phyloP scores from a whole-genome alignment of 2,113 vertebrate species.

The Piaya cayana region DNA sequence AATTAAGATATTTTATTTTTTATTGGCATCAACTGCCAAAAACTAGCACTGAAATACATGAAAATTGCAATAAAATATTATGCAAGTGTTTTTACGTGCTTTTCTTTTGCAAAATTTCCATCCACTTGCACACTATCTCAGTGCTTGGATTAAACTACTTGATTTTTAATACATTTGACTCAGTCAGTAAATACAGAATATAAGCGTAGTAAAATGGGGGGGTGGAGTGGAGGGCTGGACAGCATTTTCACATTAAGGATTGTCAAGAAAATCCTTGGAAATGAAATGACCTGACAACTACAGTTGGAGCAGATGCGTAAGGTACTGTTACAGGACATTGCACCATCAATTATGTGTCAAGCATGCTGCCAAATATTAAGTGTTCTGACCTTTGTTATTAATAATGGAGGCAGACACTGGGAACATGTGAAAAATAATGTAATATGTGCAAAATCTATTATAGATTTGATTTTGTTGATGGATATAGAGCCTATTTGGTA shows the following conservation, averaged over 20 bases:
- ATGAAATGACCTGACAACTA: constrained; percentile 11
- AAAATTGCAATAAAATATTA: not conserved
- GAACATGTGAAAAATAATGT: not conserved
- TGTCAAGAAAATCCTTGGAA: constrained; percentile 43
- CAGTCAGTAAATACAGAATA: not conserved
- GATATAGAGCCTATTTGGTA: not conserved
- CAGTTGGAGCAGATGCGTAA: not conserved
- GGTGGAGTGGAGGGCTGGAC: not conserved
- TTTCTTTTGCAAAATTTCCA: not conserved
- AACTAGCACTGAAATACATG: not conserved
- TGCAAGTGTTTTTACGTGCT: not conserved
- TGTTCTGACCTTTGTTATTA: constrained; percentile 64
- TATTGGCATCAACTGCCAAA: not conserved
- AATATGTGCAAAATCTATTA: not conserved
- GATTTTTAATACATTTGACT: not conserved
- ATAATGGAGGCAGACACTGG: constrained; percentile 14
- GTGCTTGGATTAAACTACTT: not conserved
- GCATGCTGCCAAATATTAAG: constrained; percentile 58
- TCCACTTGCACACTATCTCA: not conserved
- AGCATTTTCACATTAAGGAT: not conserved
- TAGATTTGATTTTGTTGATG: not conserved
- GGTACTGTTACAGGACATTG: not conserved
- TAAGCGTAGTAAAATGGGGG: not conserved
- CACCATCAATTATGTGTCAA: constrained; percentile 34
- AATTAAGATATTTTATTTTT: not conserved